Conservation (phyloP, 2,888 invertebrate genomes). For the Chironomus tentans region DNA sequence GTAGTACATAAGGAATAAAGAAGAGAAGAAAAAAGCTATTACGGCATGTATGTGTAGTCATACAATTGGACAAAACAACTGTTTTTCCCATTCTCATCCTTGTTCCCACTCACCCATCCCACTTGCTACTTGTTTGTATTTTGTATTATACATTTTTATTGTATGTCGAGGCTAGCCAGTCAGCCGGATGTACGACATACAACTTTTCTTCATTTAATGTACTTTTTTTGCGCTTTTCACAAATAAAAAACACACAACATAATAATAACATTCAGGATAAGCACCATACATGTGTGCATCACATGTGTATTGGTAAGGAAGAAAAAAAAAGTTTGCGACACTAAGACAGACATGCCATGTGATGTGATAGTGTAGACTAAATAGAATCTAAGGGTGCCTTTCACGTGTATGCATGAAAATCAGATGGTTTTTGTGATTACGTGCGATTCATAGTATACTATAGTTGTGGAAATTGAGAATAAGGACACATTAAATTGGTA, state of each 20-base stretch:
- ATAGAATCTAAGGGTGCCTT: neutral
- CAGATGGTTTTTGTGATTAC: constrained; percentile 26
- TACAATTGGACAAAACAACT: neutral
- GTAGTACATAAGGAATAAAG: neutral
- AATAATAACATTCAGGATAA: neutral
- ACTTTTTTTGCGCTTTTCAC: neutral
- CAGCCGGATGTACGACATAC: neutral
- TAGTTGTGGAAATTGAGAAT: neutral
- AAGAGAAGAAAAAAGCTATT: neutral
- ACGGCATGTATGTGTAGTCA: neutral
- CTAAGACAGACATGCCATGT: neutral
- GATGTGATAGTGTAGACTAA: neutral
- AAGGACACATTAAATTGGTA: neutral
- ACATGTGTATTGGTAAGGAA: neutral
- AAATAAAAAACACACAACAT: too few species aligned
- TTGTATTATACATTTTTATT: too few species aligned
- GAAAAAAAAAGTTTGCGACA: too few species aligned
- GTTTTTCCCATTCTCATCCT: neutral
- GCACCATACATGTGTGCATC: neutral
- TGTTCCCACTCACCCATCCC: neutral
- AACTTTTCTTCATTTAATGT: neutral
- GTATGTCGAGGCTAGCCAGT: neutral
- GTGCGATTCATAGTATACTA: neutral
- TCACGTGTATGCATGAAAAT: constrained; percentile 4
- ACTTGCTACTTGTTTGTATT: neutral